A percentile compares a stretch with the other conserved stretches of the same genome.
Evolutionary conservation across 2,888 invertebrate species (phyloP).

Genomic region (Heliconius ethilla): DNA sequence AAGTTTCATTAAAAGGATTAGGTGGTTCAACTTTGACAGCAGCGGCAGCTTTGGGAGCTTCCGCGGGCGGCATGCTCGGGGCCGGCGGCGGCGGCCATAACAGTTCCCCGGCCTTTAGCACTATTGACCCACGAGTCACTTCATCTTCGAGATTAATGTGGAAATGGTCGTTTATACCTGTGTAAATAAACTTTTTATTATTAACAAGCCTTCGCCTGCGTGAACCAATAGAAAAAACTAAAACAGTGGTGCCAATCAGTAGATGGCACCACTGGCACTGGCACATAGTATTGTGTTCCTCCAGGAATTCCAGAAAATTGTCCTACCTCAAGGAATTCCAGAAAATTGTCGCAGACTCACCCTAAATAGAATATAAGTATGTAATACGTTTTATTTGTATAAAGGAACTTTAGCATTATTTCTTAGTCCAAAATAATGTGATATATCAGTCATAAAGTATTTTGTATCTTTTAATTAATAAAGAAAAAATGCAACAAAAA

Average conservation of each 20-base stretch:
- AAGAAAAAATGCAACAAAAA: neutral
- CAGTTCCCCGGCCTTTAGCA: constrained; percentile 87
- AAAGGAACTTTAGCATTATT: too few species aligned
- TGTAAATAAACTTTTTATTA: neutral
- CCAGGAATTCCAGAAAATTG: too few species aligned
- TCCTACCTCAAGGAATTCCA: neutral
- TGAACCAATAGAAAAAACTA: too few species aligned
- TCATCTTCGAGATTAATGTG: constrained; percentile 91
- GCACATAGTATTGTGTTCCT: too few species aligned
- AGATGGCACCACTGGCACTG: too few species aligned
- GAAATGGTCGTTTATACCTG: constrained; percentile 89
- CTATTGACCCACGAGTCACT: constrained; percentile 91
- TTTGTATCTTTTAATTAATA: too few species aligned
- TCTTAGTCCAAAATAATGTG: too few species aligned
- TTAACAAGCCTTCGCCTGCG: neutral
- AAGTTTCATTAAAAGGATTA: constrained; percentile 86
- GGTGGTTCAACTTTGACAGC: constrained; percentile 73
- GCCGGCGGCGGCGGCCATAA: constrained; percentile 91
- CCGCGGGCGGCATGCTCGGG: constrained; percentile 76
- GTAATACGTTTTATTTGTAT: too few species aligned
- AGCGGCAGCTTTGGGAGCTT: constrained; percentile 66
- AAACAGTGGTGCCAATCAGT: too few species aligned
- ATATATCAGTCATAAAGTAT: too few species aligned
- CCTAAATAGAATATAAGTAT: too few species aligned
- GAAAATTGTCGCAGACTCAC: neutral